Percentiles rank a stretch among this genome's conserved stretches.
Conservation (phyloP, 1,140 invertebrate genomes). For the Pseudachorutes palmiensis region DNA sequence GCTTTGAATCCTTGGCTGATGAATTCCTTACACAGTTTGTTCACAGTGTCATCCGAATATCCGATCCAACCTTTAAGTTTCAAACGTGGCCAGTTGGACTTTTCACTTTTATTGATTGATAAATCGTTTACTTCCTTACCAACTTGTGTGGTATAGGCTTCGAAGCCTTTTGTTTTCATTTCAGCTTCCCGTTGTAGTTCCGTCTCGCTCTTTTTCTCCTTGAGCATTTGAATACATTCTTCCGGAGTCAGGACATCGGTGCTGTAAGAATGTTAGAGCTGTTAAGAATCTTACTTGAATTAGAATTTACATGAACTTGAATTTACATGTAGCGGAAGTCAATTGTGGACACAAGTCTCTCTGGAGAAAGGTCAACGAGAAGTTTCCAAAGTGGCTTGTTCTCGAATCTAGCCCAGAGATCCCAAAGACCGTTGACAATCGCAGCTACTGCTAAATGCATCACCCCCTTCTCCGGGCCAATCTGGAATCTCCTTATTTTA, state of each 20-base stretch:
- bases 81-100: neutral
- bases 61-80: constrained; percentile 62
- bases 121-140: constrained; percentile 33
- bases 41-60: constrained; percentile 61
- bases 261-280: constrained; percentile 50
- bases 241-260: constrained; percentile 70
- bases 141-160: constrained; percentile 57
- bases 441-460: constrained; percentile 79
- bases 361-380: constrained; percentile 69
- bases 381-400: constrained; percentile 81
- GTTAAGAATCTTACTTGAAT: no score
- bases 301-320: constrained; percentile 9
- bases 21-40: constrained; percentile 61
- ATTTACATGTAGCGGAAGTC: constrained; percentile 76
- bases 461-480: constrained; percentile 87
- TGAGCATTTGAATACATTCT: constrained; percentile 68
- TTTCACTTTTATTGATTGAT: neutral
- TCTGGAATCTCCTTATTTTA: constrained; percentile 49
- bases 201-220: constrained; percentile 46
- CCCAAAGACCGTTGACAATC: constrained; percentile 82
- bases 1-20: constrained; percentile 63
- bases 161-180: constrained; percentile 57
- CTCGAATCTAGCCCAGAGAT: constrained; percentile 76
- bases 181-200: constrained; percentile 49
- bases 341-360: constrained; percentile 69